phyloP scores from a whole-genome alignment of 2,113 vertebrate species.

The Carlito syrichta region DNA sequence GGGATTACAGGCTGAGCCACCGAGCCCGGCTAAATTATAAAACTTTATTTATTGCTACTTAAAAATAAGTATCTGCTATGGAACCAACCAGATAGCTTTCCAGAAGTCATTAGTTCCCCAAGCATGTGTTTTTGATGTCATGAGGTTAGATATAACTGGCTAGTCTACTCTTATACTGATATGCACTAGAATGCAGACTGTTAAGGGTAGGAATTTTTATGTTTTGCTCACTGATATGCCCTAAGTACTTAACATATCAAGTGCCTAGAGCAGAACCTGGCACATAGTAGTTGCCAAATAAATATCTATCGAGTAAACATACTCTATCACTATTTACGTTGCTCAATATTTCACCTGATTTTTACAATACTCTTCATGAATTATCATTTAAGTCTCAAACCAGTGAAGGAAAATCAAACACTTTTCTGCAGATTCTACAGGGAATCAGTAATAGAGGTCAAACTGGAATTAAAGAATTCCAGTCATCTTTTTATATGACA shows the following conservation, averaged over 20 bases:
- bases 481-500: slow-evolving; percentile 42
- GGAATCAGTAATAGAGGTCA: slow-evolving; percentile 41
- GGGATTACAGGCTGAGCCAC: too few relatives aligned
- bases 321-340: background rate
- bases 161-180: background rate
- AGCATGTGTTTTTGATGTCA: slow-evolving; percentile 16
- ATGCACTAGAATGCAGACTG: slow-evolving; percentile 35
- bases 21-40: too few relatives aligned
- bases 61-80: background rate
- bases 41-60: background rate
- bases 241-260: background rate
- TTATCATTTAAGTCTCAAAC: slow-evolving; percentile 47
- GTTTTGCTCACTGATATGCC: background rate
- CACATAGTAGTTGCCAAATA: background rate
- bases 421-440: slow-evolving; percentile 5
- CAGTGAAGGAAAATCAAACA: slow-evolving; percentile 43
- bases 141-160: background rate
- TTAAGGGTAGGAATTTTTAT: background rate
- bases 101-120: slow-evolving; percentile 5
- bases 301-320: background rate
- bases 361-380: slow-evolving; percentile 41
- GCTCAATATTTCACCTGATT: slow-evolving; percentile 2
- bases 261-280: background rate
- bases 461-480: slow-evolving; percentile 45
- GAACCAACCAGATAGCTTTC: slow-evolving; percentile 12